phyloP scores from a whole-genome alignment of 2,113 vertebrate genomes.

The Pelodiscus sinensis region DNA sequence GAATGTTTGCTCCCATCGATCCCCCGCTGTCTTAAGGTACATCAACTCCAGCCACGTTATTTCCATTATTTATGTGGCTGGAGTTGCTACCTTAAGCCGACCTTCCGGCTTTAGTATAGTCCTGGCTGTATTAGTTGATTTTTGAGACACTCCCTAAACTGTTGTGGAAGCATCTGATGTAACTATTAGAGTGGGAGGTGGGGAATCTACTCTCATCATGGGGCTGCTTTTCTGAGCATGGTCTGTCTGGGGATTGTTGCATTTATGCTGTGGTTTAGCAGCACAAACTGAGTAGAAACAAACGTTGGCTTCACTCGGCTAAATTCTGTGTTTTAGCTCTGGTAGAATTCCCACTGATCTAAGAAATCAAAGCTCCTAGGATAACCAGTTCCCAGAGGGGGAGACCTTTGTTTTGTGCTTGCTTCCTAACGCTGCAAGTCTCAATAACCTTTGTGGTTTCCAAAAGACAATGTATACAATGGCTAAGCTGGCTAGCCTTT shows the following conservation, averaged over 20 bases:
- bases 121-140: too few relatives aligned
- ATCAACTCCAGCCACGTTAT: too few relatives aligned
- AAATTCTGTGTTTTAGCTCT: neutral
- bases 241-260: neutral
- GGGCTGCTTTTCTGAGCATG: neutral
- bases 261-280: neutral
- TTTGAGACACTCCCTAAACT: too few relatives aligned
- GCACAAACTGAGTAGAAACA: neutral
- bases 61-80: too few relatives aligned
- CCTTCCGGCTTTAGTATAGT: too few relatives aligned
- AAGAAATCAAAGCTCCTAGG: neutral
- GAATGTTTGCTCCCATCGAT: too few relatives aligned
- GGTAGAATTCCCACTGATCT: neutral
- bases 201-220: too few relatives aligned
- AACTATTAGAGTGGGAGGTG: too few relatives aligned
- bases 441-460: neutral
- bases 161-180: too few relatives aligned
- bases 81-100: too few relatives aligned
- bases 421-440: neutral
- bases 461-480: neutral
- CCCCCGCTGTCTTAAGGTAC: too few relatives aligned
- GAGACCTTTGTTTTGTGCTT: neutral
- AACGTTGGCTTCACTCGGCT: neutral
- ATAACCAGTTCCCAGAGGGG: neutral
- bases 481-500: neutral